phyloP scores from a whole-genome alignment of 2,797 vertebrate species.

The Coregonus ussuriensis region DNA sequence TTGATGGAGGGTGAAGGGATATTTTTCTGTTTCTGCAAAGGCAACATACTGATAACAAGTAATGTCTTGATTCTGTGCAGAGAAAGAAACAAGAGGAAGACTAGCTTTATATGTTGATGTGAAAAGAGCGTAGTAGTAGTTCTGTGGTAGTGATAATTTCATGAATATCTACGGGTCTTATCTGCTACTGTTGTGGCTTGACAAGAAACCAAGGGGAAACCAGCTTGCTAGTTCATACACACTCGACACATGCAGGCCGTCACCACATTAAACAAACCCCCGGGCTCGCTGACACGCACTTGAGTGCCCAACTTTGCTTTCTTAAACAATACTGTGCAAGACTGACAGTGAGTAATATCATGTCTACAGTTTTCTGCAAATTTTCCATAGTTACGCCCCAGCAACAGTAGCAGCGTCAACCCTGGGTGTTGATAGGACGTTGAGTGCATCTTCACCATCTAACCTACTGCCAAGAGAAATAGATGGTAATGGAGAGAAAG shows the following conservation, averaged over 20 bases:
- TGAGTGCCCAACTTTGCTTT: neutral
- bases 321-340: neutral
- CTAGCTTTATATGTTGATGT: too few relatives aligned
- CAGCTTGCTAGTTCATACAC: constrained; percentile 26
- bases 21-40: neutral
- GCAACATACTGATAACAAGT: neutral
- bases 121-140: constrained; percentile 17
- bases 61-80: too few relatives aligned
- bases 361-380: neutral
- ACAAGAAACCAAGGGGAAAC: constrained; percentile 57
- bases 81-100: too few relatives aligned
- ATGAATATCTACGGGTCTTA: neutral
- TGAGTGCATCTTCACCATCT: neutral
- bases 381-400: neutral
- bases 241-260: constrained; percentile 31
- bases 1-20: neutral
- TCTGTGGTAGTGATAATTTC: constrained; percentile 17
- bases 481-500: too few relatives aligned
- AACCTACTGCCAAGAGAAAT: neutral
- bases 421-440: neutral
- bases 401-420: neutral
- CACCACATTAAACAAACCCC: constrained; percentile 51
- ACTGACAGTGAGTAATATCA: neutral
- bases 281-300: neutral
- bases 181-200: constrained; percentile 51